Percentiles rank a stretch among this genome's conserved stretches.
phyloP scores from a whole-genome alignment of 2,113 vertebrate species.

The Poeciliopsis retropinna region DNA sequence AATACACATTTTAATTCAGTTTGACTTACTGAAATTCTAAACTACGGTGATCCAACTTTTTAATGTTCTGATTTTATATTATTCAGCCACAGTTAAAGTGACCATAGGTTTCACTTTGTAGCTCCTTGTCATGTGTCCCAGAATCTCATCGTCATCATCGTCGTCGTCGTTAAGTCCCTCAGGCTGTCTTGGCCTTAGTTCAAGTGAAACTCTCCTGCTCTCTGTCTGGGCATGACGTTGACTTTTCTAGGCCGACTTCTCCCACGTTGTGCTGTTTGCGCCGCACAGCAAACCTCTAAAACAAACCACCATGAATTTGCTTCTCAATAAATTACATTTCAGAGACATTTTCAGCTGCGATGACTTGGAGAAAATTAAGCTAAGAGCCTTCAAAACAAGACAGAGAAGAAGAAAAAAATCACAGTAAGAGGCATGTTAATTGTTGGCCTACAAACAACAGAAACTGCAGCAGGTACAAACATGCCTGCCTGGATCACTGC shows the following conservation, averaged over 20 bases:
- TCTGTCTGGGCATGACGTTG: slow-evolving; percentile 20
- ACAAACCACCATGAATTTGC: background rate
- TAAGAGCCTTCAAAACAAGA: slow-evolving; percentile 27
- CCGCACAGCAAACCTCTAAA: background rate
- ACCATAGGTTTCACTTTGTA: background rate
- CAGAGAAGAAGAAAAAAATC: background rate
- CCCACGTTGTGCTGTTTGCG: background rate
- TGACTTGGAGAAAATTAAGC: slow-evolving; percentile 4
- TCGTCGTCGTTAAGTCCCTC: slow-evolving; percentile 10
- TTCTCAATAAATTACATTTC: background rate
- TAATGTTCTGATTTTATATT: background rate
- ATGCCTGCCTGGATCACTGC: slow-evolving; percentile 57
- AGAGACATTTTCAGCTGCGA: background rate
- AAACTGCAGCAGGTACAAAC: slow-evolving; percentile 79
- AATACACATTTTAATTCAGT: no score
- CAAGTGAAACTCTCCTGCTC: slow-evolving; percentile 76
- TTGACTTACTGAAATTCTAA: no score
- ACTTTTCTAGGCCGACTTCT: slow-evolving; percentile 13
- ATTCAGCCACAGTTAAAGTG: background rate
- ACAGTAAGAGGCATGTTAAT: slow-evolving; percentile 48
- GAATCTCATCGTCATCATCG: slow-evolving; percentile 4
- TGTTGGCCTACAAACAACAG: slow-evolving; percentile 80
- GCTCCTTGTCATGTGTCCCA: background rate
- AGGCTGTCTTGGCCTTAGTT: slow-evolving; percentile 68
- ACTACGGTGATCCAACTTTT: no score